Evolutionary conservation across 2,888 invertebrate genomes (phyloP).

Genomic region (Nymphalis polychloros): DNA sequence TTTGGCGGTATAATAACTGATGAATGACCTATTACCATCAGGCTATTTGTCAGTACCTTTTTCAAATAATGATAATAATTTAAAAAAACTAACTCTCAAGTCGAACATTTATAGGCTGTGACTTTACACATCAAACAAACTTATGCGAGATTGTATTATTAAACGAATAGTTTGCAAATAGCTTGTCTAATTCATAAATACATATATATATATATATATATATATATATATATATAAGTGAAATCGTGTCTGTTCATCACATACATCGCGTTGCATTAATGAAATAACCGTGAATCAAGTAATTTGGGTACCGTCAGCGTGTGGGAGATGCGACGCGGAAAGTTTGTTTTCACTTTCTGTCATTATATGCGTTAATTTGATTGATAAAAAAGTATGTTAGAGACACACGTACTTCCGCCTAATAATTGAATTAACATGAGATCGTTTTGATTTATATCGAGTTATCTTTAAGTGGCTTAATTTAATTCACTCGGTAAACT

Average conservation of each 20-base stretch:
- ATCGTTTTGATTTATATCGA: background rate
- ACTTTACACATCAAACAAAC: too few species aligned
- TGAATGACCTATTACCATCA: too few species aligned
- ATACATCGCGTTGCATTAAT: conserved; percentile 22
- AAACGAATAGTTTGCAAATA: conserved; percentile 20
- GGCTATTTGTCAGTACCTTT: too few species aligned
- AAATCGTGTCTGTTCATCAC: conserved; percentile 30
- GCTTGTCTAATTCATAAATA: conserved; percentile 29
- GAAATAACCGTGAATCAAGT: conserved; percentile 40
- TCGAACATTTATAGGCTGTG: too few species aligned
- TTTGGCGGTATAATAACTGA: too few species aligned
- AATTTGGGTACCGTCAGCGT: conserved; percentile 35
- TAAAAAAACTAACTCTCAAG: too few species aligned
- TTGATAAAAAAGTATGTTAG: conserved; percentile 25
- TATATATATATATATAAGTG: too few species aligned
- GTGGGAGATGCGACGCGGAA: conserved; percentile 55
- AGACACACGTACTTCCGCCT: conserved; percentile 18
- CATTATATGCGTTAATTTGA: conserved; percentile 42
- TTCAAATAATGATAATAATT: too few species aligned
- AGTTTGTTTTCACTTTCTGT: conserved; percentile 61
- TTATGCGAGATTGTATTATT: conserved; percentile 17
- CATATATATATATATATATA: background rate
- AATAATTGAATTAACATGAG: background rate
- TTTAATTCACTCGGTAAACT: too few species aligned
- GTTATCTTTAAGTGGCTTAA: background rate